phyloP scores from a whole-genome alignment of 1,140 invertebrate species.

The Palaemon carinicauda region DNA sequence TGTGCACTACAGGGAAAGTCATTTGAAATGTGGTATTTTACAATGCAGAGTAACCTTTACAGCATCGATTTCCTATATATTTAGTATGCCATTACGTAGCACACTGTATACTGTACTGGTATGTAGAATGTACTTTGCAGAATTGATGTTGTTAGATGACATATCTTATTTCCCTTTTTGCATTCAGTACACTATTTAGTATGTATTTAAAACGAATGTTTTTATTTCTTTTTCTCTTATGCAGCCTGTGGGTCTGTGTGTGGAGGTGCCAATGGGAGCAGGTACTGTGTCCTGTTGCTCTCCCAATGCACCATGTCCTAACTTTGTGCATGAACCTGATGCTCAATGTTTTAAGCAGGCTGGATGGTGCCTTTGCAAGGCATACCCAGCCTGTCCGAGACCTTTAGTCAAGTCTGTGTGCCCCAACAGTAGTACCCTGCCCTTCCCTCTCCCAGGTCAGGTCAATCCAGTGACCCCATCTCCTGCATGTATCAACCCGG shows the following conservation, averaged over 20 bases:
- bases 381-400: constrained; percentile 47
- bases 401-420: constrained; percentile 24
- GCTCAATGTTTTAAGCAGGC: constrained; percentile 43
- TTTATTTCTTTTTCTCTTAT: constrained; percentile 9
- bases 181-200: not conserved
- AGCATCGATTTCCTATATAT: too few relatives aligned
- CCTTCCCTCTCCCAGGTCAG: constrained; percentile 21
- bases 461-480: constrained; percentile 20
- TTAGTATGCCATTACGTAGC: too few relatives aligned
- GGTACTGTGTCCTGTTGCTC: constrained; percentile 49
- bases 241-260: constrained; percentile 48
- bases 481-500: constrained; percentile 33
- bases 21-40: too few relatives aligned
- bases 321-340: constrained; percentile 53
- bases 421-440: constrained; percentile 22
- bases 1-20: too few relatives aligned
- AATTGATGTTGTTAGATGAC: too few relatives aligned
- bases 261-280: constrained; percentile 45
- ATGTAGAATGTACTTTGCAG: too few relatives aligned
- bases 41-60: too few relatives aligned
- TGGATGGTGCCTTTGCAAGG: constrained; percentile 48
- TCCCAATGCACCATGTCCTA: constrained; percentile 42
- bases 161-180: too few relatives aligned
- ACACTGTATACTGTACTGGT: too few relatives aligned
- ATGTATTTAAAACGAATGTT: not conserved